Evolutionary conservation across 2,113 vertebrate species (phyloP).

Genomic region (Alligator mississippiensis): DNA sequence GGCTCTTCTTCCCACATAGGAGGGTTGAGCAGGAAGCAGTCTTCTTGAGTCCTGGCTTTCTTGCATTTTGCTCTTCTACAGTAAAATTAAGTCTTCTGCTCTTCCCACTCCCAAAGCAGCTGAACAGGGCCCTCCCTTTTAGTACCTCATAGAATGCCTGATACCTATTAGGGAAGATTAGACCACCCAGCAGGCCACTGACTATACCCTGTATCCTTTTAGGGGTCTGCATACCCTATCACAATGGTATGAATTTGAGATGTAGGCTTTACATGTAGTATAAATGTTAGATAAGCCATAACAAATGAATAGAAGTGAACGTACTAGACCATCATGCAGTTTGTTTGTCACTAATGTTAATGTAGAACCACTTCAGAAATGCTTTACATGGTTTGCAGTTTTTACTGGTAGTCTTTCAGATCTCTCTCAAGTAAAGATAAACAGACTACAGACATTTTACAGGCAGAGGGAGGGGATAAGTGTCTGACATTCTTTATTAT

Average conservation of each 20-base stretch:
- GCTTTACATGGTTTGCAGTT: neutral
- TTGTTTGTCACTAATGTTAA: neutral
- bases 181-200: accelerated
- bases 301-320: neutral
- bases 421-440: neutral
- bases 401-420: neutral
- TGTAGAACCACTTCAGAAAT: neutral
- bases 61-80: neutral
- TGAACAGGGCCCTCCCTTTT: neutral
- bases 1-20: neutral
- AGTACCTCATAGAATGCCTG: neutral
- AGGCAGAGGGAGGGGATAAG: neutral
- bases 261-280: neutral
- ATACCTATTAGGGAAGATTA: neutral
- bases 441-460: neutral
- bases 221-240: neutral
- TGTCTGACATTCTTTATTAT: neutral
- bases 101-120: neutral
- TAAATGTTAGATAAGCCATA: neutral
- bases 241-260: neutral
- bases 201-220: neutral
- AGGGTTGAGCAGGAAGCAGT: neutral
- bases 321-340: accelerated
- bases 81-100: neutral
- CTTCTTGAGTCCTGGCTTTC: neutral